phyloP scores from a whole-genome alignment of 2,113 vertebrate species.

The cat (Felis catus) region DNA sequence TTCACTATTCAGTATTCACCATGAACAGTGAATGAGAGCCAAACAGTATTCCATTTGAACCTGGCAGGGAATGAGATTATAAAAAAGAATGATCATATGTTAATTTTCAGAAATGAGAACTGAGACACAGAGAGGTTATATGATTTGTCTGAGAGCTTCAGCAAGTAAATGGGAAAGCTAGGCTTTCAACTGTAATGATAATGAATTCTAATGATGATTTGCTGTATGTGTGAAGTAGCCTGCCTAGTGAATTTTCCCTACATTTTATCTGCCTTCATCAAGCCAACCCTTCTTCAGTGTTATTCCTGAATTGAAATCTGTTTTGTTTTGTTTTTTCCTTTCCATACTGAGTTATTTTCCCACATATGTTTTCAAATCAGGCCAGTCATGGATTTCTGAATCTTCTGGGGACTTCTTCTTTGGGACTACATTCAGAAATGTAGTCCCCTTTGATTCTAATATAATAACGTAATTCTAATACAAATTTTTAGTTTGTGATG shows the following conservation, averaged over 20 bases:
- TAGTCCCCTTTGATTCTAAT: background rate
- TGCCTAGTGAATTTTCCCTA: background rate
- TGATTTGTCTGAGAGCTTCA: background rate
- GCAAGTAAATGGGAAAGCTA: background rate
- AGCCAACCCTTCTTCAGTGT: background rate
- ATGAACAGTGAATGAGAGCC: background rate
- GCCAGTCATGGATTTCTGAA: background rate
- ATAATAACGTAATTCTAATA: background rate
- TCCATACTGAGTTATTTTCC: background rate
- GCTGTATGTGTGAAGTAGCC: background rate
- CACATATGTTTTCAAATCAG: background rate
- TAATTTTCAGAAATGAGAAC: background rate
- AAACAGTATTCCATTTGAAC: conserved; percentile 22
- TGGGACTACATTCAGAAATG: background rate
- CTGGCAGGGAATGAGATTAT: background rate
- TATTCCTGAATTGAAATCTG: background rate
- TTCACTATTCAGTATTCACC: background rate
- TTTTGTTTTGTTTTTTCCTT: background rate
- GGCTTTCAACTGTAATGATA: background rate
- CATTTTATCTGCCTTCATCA: background rate
- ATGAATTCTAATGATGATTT: conserved; percentile 12
- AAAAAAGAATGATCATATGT: background rate
- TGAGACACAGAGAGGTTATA: background rate
- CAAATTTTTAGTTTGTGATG: background rate
- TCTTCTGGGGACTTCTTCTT: no score